A percentile compares a stretch with the other conserved stretches of the same genome.
Conservation (phyloP, 2,797 vertebrate species). For the Squalus acanthias region DNA sequence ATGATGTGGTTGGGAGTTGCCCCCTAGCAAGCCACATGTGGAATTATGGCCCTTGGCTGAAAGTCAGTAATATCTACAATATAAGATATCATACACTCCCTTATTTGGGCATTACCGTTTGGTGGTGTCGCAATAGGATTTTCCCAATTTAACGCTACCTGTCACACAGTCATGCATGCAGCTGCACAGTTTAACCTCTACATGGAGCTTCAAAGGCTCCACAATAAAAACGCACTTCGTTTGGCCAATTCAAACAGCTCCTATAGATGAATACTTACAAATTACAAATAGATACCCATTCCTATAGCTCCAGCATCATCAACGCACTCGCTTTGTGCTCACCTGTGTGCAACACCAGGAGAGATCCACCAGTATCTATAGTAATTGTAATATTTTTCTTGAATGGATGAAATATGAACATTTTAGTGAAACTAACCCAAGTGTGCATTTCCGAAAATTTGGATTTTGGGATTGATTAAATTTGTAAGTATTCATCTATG, state of each 20-base stretch:
- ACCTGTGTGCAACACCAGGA: background rate
- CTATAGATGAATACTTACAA: background rate
- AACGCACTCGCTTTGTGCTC: background rate
- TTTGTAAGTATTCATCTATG: background rate
- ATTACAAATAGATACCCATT: background rate
- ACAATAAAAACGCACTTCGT: no score
- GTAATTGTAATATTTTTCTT: background rate
- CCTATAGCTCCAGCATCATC: background rate
- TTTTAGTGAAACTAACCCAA: background rate
- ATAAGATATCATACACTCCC: background rate
- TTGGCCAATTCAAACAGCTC: no score
- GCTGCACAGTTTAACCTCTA: background rate
- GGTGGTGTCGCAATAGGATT: background rate
- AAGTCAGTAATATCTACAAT: background rate
- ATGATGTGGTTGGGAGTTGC: background rate
- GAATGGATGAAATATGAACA: background rate
- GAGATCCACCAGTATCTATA: background rate
- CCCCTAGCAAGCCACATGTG: background rate
- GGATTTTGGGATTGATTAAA: background rate
- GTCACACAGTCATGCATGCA: background rate
- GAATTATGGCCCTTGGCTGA: no score
- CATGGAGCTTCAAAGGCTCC: no score
- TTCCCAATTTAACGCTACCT: background rate
- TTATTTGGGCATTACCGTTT: background rate
- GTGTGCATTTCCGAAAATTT: background rate